Conservation (phyloP, 37 sponge, comb jelly and placozoan species). For the Haliclona indistincta region DNA sequence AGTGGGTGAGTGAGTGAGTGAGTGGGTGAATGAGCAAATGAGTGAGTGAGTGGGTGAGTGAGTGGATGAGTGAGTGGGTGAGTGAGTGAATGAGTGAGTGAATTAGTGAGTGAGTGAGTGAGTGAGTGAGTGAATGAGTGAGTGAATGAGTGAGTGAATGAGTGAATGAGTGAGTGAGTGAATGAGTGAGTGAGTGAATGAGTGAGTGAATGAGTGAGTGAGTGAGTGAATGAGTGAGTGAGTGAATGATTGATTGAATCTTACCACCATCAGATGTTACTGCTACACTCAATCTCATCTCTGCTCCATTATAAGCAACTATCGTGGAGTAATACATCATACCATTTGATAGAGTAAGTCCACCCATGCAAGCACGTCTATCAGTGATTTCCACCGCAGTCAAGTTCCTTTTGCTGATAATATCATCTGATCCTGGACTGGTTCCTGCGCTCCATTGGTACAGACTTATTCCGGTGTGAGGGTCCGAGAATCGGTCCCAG, state of each 20-base stretch:
- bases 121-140: not conserved
- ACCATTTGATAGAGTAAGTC: conserved; percentile 32
- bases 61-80: not conserved
- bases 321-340: conserved; percentile 79
- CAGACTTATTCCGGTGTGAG: conserved; percentile 53
- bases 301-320: conserved; percentile 53
- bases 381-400: conserved; percentile 13
- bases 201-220: conserved; percentile 38
- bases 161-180: not conserved
- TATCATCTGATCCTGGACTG: not conserved
- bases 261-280: conserved; percentile 71
- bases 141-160: conserved; percentile 37
- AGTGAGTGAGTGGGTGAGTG: conserved; percentile 38
- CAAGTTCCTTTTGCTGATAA: not conserved
- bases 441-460: conserved; percentile 62
- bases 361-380: conserved; percentile 34
- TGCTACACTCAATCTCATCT: conserved; percentile 17
- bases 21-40: too few species aligned
- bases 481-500: conserved; percentile 62
- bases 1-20: not conserved
- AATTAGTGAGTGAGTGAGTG: not conserved
- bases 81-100: conserved; percentile 37
- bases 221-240: not conserved
- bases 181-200: not conserved
- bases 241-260: not conserved